These are phyloP conservation scores for Amphiprion percula DNA, from an alignment of 2,113 vertebrate species.

Conservation along the genomic window DNA sequence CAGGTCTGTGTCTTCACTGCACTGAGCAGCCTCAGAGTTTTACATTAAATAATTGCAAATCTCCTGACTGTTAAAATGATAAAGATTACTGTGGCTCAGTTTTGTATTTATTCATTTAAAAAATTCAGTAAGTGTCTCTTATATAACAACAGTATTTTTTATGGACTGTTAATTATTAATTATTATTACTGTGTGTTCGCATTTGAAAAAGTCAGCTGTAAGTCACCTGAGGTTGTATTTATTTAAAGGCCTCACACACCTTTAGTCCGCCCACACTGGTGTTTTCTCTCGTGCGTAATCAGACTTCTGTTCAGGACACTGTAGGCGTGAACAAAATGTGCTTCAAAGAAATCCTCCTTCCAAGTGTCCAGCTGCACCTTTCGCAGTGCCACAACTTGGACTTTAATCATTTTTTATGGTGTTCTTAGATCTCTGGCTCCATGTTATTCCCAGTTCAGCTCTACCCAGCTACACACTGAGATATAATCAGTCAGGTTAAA, in stretches of 20 bases:
- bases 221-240: constrained; percentile 4
- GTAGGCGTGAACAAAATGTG: neutral
- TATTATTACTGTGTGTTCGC: neutral
- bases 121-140: neutral
- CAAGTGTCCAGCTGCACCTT: neutral
- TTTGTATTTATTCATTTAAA: neutral
- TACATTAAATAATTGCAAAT: neutral
- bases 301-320: neutral
- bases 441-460: neutral
- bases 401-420: constrained; percentile 30
- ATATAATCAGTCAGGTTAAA: neutral
- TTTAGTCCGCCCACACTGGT: neutral
- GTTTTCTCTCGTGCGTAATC: neutral
- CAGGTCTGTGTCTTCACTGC: neutral
- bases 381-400: neutral
- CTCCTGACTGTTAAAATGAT: neutral
- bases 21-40: neutral
- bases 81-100: neutral
- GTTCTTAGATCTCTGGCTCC: neutral
- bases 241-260: neutral
- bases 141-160: neutral
- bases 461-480: neutral
- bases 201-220: neutral
- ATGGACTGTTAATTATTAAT: neutral
- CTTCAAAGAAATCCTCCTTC: neutral